Percentiles rank a stretch among this genome's conserved stretches.
These are phyloP conservation scores for Ceuthmochares aereus DNA, from an alignment of 2,113 vertebrate genomes.

Conservation along the genomic window DNA sequence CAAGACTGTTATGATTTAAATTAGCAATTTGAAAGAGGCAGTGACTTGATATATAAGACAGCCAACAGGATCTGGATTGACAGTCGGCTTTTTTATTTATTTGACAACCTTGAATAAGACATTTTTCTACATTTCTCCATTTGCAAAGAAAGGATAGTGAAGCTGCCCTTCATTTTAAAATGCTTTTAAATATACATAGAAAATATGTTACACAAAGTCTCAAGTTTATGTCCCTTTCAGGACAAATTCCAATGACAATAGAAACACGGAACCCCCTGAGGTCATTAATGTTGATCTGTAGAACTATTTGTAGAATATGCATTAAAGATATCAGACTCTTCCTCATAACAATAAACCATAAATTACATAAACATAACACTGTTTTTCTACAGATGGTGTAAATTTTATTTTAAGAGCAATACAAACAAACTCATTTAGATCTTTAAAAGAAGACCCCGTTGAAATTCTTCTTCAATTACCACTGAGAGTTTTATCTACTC, in stretches of 20 bases:
- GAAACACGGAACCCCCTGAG: accelerated
- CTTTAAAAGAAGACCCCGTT: background rate
- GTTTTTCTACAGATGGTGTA: background rate
- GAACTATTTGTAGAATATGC: background rate
- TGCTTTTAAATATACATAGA: background rate
- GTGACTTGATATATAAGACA: background rate
- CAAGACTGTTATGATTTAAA: background rate
- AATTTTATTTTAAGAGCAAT: background rate
- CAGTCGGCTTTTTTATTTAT: background rate
- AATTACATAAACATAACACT: background rate
- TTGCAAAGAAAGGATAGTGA: background rate
- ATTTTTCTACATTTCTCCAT: background rate
- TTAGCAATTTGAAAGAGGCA: background rate
- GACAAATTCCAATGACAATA: background rate
- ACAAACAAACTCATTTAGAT: background rate
- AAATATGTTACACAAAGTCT: background rate
- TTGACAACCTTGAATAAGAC: background rate
- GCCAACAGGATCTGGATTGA: background rate
- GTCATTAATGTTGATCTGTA: background rate
- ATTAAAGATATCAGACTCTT: background rate
- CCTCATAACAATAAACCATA: background rate
- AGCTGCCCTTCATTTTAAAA: background rate
- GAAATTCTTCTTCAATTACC: background rate
- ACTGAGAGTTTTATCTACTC: background rate
- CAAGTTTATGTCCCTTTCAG: background rate